Conservation (phyloP, 37 sponge, comb jelly and placozoan species). For the Axinella damicornis region DNA sequence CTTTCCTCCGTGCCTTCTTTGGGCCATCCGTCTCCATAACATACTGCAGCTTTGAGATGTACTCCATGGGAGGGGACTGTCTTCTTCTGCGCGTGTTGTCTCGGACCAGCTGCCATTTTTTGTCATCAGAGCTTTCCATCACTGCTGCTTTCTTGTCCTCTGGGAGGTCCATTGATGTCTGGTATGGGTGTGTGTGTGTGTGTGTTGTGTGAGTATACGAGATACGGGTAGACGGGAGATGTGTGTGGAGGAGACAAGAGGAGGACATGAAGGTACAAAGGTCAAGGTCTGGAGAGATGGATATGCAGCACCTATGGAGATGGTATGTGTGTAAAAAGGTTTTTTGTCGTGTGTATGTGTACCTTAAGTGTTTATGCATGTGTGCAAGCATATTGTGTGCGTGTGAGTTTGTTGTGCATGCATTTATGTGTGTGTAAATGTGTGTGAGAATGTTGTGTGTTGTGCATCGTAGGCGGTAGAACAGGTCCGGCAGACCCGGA, state of each 20-base stretch:
- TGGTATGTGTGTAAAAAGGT: too few species aligned
- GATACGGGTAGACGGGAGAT: not conserved
- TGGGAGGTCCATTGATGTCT: slow-evolving; percentile 80
- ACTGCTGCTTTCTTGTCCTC: slow-evolving; percentile 54
- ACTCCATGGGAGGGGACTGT: slow-evolving; percentile 39
- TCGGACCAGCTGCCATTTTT: slow-evolving; percentile 77
- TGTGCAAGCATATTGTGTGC: too few species aligned
- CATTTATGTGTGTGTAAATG: too few species aligned
- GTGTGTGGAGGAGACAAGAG: not conserved
- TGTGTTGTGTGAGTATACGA: not conserved
- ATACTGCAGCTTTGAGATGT: slow-evolving; percentile 45
- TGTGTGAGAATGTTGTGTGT: too few species aligned
- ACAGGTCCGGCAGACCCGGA: too few species aligned
- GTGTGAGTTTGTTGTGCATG: too few species aligned
- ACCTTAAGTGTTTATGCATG: too few species aligned
- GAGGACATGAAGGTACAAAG: not conserved
- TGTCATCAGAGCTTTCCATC: slow-evolving; percentile 54
- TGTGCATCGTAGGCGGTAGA: too few species aligned
- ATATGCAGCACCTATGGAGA: too few species aligned
- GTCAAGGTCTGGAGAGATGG: too few species aligned
- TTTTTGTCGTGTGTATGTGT: too few species aligned
- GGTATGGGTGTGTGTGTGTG: slow-evolving; percentile 24
- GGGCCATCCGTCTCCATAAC: slow-evolving; percentile 50
- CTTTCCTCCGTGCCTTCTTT: slow-evolving; percentile 40
- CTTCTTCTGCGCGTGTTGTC: slow-evolving; percentile 31